These are phyloP conservation scores for Pomacea maculata DNA, from an alignment of 1,140 invertebrate species.

Conservation along the genomic window DNA sequence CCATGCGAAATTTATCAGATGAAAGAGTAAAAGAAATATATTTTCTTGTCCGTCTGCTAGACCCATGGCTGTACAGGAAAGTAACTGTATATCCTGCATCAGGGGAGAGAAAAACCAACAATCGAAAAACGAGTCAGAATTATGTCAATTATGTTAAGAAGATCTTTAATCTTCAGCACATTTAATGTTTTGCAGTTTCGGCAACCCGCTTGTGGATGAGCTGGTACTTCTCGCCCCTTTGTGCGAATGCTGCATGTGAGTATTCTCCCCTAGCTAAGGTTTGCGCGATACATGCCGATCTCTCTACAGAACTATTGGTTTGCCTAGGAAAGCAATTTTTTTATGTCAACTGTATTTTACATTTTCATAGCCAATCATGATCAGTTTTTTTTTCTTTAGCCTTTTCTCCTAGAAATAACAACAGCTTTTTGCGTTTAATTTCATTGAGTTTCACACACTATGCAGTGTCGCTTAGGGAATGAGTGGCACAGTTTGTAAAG, in stretches of 20 bases:
- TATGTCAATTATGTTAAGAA: too few relatives aligned
- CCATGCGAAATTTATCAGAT: neutral
- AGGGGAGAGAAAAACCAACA: too few relatives aligned
- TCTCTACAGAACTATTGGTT: too few relatives aligned
- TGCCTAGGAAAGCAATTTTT: neutral
- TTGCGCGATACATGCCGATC: too few relatives aligned
- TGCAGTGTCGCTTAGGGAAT: too few relatives aligned
- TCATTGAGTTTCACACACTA: too few relatives aligned
- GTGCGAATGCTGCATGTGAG: slow-evolving; percentile 86
- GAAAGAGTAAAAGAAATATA: neutral
- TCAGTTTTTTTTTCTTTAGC: neutral
- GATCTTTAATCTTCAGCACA: neutral
- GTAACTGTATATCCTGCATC: too few relatives aligned
- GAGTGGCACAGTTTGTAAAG: too few relatives aligned
- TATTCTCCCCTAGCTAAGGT: neutral
- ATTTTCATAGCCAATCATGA: neutral
- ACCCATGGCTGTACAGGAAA: neutral
- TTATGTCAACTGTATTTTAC: neutral
- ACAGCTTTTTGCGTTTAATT: too few relatives aligned
- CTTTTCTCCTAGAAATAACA: slow-evolving; percentile 6
- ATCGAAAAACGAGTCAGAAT: too few relatives aligned
- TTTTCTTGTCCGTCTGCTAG: neutral
- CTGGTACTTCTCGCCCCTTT: slow-evolving; percentile 87
- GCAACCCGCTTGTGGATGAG: slow-evolving; percentile 84
- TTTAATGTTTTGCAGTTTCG: slow-evolving; percentile 71